A percentile compares a stretch with the other conserved stretches of the same genome.
Evolutionary conservation across 2,888 invertebrate species (phyloP).

Genomic region (Lysandra coridon): DNA sequence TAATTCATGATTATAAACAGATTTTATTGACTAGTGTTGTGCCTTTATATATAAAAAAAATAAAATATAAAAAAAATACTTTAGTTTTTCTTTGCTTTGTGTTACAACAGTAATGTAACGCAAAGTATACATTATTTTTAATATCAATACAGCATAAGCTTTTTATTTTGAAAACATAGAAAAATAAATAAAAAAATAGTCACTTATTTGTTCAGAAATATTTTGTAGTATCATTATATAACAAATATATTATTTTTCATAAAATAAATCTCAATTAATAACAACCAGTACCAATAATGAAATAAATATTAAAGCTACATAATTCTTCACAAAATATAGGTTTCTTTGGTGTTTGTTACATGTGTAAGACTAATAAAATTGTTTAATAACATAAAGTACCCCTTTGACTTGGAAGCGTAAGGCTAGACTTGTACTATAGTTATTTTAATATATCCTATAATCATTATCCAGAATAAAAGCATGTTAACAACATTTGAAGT

Average conservation of each 20-base stretch:
- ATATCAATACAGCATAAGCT: not conserved
- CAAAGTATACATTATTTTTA: not conserved
- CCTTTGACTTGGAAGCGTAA: slow-evolving; percentile 45
- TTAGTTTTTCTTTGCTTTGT: not conserved
- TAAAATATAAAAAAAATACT: not conserved
- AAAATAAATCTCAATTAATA: too few species aligned
- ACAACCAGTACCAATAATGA: too few species aligned
- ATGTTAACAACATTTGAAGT: not conserved
- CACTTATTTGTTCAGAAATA: not conserved
- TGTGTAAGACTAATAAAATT: not conserved
- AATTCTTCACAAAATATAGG: slow-evolving; percentile 1
- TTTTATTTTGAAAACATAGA: not conserved
- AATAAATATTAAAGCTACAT: slow-evolving; percentile 14
- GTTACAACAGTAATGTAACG: not conserved
- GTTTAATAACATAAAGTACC: not conserved
- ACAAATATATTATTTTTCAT: too few species aligned
- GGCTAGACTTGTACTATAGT: slow-evolving; percentile 76
- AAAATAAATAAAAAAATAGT: not conserved
- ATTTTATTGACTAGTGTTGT: slow-evolving; percentile 11
- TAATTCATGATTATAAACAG: not conserved
- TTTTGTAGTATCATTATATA: not conserved
- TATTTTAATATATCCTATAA: slow-evolving; percentile 32
- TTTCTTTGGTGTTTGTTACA: slow-evolving; percentile 11
- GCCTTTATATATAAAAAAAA: not conserved
- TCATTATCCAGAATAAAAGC: not conserved